Percentiles rank a stretch among this genome's conserved stretches.
These are phyloP conservation scores for Riptortus pedestris DNA, from an alignment of 1,140 invertebrate genomes.

Conservation along the genomic window DNA sequence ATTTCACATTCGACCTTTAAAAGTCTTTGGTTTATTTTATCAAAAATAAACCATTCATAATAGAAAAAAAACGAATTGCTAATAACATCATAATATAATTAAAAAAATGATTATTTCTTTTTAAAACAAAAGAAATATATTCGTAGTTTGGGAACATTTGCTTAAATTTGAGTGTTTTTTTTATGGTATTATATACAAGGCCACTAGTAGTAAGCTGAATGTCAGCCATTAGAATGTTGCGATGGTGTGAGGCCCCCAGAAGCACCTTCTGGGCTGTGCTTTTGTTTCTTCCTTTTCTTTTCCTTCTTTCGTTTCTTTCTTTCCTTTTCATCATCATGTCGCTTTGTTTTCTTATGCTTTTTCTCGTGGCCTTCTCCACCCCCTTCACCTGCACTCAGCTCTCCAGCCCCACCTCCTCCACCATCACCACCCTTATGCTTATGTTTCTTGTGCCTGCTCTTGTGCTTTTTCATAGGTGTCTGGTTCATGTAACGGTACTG, in stretches of 20 bases:
- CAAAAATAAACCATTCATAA: no score
- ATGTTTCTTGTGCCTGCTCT: conserved; percentile 90
- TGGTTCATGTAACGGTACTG: conserved; percentile 90
- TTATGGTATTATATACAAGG: no score
- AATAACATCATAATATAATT: no score
- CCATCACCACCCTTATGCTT: conserved; percentile 75
- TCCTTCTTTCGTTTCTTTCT: conserved; percentile 91
- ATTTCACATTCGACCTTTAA: no score
- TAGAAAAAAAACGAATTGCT: no score
- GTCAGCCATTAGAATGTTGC: conserved; percentile 47
- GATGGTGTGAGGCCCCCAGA: conserved; percentile 53
- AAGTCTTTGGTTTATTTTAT: no score
- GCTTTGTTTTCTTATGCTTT: conserved; percentile 91
- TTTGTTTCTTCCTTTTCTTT: conserved; percentile 88
- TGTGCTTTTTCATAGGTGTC: conserved; percentile 82
- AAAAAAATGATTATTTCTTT: no score
- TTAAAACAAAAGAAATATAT: no score
- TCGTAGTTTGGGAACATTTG: no score
- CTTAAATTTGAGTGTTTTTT: no score
- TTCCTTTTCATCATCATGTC: conserved; percentile 88
- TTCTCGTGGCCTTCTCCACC: conserved; percentile 79
- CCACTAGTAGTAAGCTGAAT: no score
- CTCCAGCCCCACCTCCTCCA: conserved; percentile 26
- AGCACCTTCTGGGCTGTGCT: conserved; percentile 80
- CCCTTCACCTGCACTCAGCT: conserved; percentile 42